Evolutionary conservation across 2,113 vertebrate species (phyloP), one percentile per base, ranked within the genome.

Genomic region (Nannobrachium achirus): DNA sequence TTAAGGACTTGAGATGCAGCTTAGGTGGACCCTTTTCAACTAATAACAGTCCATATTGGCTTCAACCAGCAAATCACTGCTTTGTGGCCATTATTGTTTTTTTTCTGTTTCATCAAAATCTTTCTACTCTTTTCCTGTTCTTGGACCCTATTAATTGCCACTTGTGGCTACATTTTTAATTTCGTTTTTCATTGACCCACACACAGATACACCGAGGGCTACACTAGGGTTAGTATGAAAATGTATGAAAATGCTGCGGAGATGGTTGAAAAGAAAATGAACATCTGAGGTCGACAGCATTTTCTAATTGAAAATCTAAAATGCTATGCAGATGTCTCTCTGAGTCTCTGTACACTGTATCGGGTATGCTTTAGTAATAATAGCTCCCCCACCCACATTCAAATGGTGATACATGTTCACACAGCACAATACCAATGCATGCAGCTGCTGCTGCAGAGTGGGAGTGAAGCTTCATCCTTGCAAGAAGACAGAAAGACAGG

Each of bases 391-490:
- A 58, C 81, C 75, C 75, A 82, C 81, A 63, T 66, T 59, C 45
- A 69, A 56, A 71, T 39, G 40, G 15, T 66, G 64, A 73, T 75
- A 64, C 60, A 80, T 73, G 78, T 71, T 59, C 60, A 50, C 51
- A 50, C 33, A 60, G 75, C 73, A 55, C 81, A 66, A 66, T 75
- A 73, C 11, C 13, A 78, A 79, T 81, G 81, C 81, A 82, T 82
- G 69, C 86, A 86, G 86, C 80, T 84, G 88, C 80, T 84, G 88
- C 81, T 78, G 77, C 71, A 10, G 78, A 85, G 86, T 84, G 78
- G 85, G 83, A 85, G 86, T 72, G 20, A 68, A 78, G 66, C 76
- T 78, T 84, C 73, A 78, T 79, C 76, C 42, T 42, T n/a, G 56
- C 33, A 39, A 81, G 52, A 68, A 33, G 25, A 33, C 25, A 33